Evolutionary conservation across 2,888 invertebrate species (phyloP).

Genomic region (Rhagium mordax): DNA sequence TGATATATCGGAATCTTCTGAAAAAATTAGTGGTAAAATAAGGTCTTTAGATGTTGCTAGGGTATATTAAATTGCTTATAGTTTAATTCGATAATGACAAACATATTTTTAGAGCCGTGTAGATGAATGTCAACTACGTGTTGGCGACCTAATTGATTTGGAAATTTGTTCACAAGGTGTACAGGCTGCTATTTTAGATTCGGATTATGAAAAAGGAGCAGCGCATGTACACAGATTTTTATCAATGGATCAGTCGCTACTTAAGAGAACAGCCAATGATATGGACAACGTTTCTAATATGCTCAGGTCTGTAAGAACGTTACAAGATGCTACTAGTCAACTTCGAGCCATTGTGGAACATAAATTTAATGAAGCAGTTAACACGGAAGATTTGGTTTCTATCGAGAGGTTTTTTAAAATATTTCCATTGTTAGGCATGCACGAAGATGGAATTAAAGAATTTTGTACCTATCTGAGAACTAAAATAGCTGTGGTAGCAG

Average conservation of each 20-base stretch:
- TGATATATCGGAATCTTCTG: constrained; percentile 89
- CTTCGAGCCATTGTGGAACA: constrained; percentile 80
- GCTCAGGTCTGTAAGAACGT: constrained; percentile 79
- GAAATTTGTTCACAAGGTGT: constrained; percentile 98
- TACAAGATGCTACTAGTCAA: constrained; percentile 84
- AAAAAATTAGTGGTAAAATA: constrained; percentile 96
- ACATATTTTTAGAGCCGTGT: constrained; percentile 81
- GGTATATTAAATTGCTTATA: constrained; percentile 70
- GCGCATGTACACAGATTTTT: constrained; percentile 95
- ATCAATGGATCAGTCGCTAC: constrained; percentile 89
- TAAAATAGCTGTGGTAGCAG: constrained; percentile 81
- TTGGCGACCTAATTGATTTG: constrained; percentile 94
- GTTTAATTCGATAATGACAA: constrained; percentile 2
- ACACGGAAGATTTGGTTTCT: constrained; percentile 88
- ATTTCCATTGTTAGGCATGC: constrained; percentile 94
- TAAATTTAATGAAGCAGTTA: constrained; percentile 94
- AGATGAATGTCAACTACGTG: constrained; percentile 93
- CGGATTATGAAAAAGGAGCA: constrained; percentile 98
- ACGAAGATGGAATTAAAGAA: constrained; percentile 89
- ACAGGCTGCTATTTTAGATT: constrained; percentile 91
- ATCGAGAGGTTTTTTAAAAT: constrained; percentile 97
- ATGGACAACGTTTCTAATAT: constrained; percentile 81
- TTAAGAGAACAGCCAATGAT: constrained; percentile 85
- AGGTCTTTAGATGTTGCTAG: constrained; percentile 93
- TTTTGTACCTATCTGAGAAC: constrained; percentile 90